These are phyloP conservation scores for Monodelphis domestica DNA, from an alignment of 2,797 vertebrate genomes.

Conservation along the genomic window DNA sequence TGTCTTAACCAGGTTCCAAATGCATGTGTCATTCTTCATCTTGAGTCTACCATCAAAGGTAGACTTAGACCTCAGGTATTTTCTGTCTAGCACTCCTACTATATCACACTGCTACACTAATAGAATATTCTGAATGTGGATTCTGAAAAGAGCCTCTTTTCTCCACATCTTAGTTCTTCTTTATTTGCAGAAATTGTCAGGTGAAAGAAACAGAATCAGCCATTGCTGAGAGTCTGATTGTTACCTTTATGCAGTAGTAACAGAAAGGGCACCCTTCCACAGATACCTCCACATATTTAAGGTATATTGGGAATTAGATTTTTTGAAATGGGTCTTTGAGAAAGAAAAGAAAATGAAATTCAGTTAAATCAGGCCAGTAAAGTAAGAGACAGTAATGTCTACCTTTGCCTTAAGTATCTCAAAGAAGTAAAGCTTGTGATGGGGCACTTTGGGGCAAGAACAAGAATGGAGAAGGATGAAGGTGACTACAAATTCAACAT, in stretches of 20 bases:
- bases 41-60: no score
- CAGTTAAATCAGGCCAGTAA: slow-evolving; percentile 65
- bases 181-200: neutral
- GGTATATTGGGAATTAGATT: slow-evolving; percentile 6
- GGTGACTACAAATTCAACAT: neutral
- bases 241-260: neutral
- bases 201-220: neutral
- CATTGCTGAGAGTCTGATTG: neutral
- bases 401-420: neutral
- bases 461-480: neutral
- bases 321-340: slow-evolving; percentile 34
- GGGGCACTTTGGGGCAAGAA: neutral
- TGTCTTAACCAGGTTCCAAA: no score
- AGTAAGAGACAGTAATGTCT: slow-evolving; percentile 64
- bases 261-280: neutral
- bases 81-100: no score
- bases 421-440: neutral
- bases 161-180: neutral
- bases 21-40: no score
- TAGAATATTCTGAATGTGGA: neutral
- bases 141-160: neutral
- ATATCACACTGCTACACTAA: no score
- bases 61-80: no score
- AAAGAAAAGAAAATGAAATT: slow-evolving; percentile 39
- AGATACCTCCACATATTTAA: neutral